These are phyloP conservation scores for Dysidea cf. avara DNA, from an alignment of 37 sponge, comb jelly and placozoan species.

Conservation along the genomic window DNA sequence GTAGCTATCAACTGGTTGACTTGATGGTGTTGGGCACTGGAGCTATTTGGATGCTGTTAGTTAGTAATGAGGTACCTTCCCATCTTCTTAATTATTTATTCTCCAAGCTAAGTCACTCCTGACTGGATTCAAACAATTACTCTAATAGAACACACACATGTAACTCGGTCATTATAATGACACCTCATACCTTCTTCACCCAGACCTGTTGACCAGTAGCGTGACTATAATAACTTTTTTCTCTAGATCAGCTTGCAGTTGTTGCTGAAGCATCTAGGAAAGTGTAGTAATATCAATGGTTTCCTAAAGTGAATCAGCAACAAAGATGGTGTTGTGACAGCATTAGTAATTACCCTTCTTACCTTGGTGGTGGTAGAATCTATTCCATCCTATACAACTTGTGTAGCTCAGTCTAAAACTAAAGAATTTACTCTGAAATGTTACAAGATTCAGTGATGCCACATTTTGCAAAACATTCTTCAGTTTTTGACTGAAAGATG, in stretches of 20 bases:
- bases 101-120: constrained; percentile 78
- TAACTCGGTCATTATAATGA: no score
- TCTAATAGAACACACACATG: constrained; percentile 26
- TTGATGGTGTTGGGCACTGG: no score
- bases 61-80: constrained; percentile 84
- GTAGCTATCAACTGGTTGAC: no score
- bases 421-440: no score
- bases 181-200: constrained; percentile 60
- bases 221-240: constrained; percentile 23
- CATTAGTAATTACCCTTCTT: neutral
- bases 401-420: no score
- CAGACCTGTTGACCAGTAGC: constrained; percentile 70
- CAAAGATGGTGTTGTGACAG: neutral
- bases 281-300: constrained; percentile 34
- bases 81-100: constrained; percentile 91
- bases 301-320: neutral
- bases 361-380: no score
- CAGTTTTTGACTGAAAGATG: no score
- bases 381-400: no score
- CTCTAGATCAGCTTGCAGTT: constrained; percentile 38
- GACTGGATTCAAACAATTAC: constrained; percentile 78
- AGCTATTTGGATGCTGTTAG: no score
- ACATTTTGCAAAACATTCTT: no score
- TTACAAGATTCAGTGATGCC: no score
- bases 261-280: constrained; percentile 11